Evolutionary conservation across 2,797 vertebrate species (phyloP).

Genomic region (Scolopax bukidnonensis): DNA sequence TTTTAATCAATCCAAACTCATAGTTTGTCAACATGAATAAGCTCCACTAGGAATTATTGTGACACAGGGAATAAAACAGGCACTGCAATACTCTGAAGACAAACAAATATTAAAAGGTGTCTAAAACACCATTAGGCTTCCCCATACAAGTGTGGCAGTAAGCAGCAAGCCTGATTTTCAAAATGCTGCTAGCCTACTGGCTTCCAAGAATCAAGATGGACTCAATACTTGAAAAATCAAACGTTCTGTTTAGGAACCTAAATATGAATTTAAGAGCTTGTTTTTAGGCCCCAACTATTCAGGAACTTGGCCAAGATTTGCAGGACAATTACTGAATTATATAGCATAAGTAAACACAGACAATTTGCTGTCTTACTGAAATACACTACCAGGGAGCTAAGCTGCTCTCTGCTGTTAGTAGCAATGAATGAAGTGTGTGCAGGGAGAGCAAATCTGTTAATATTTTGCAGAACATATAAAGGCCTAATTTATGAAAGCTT

Average conservation of each 20-base stretch:
- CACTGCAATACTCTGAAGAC: neutral
- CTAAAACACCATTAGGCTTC: neutral
- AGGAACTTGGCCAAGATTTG: neutral
- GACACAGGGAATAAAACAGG: neutral
- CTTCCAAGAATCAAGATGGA: neutral
- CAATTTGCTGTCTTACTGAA: neutral
- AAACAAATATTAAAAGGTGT: neutral
- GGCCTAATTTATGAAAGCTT: neutral
- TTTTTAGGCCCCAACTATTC: neutral
- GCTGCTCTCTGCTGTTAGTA: neutral
- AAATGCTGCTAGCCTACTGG: neutral
- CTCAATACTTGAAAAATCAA: neutral
- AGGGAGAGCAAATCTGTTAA: neutral
- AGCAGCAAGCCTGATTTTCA: neutral
- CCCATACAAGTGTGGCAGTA: neutral
- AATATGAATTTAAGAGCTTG: neutral
- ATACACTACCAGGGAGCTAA: neutral
- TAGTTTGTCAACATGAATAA: neutral
- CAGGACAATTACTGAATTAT: neutral
- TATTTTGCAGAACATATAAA: neutral
- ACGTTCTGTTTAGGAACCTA: neutral
- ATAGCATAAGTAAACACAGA: conserved; percentile 1
- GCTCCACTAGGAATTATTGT: neutral
- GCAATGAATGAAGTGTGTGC: neutral
- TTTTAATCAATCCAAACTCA: conserved; percentile 8